phyloP scores from a whole-genome alignment of 2,797 vertebrate species.

The Anguilla marmorata region DNA sequence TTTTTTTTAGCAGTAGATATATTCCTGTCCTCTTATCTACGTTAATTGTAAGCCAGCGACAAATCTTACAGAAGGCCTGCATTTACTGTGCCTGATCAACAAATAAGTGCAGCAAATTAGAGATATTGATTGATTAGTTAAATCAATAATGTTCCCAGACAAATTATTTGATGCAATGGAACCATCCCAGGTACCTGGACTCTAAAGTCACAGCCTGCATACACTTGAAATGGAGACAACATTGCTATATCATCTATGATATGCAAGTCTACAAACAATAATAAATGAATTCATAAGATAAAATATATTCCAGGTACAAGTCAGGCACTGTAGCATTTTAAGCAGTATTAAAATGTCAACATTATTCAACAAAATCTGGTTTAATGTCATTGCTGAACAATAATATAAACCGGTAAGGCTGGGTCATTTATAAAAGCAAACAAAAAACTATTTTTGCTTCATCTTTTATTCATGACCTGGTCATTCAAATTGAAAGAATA shows the following conservation, averaged over 20 bases:
- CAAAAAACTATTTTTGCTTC: neutral
- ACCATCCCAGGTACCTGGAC: neutral
- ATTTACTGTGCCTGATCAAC: neutral
- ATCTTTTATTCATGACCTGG: slow-evolving; percentile 18
- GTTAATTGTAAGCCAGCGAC: slow-evolving; percentile 15
- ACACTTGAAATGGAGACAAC: neutral
- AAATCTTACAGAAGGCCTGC: neutral
- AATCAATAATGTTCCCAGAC: neutral
- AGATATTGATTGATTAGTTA: neutral
- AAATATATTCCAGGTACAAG: neutral
- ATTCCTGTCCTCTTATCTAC: neutral
- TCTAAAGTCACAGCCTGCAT: neutral
- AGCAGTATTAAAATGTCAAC: neutral
- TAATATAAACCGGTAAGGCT: neutral
- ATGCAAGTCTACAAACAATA: neutral
- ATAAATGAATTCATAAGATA: neutral
- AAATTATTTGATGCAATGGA: neutral
- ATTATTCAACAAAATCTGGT: slow-evolving; percentile 5
- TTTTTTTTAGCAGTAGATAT: neutral
- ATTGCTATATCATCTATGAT: neutral
- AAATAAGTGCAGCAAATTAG: neutral
- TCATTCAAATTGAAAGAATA: slow-evolving; percentile 3
- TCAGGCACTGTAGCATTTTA: neutral
- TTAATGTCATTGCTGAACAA: neutral
- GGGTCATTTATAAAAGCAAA: neutral